A percentile compares a stretch with the other conserved stretches of the same genome.
Evolutionary conservation across 2,888 invertebrate species (phyloP).

Genomic region (Drosophila diplacantha): DNA sequence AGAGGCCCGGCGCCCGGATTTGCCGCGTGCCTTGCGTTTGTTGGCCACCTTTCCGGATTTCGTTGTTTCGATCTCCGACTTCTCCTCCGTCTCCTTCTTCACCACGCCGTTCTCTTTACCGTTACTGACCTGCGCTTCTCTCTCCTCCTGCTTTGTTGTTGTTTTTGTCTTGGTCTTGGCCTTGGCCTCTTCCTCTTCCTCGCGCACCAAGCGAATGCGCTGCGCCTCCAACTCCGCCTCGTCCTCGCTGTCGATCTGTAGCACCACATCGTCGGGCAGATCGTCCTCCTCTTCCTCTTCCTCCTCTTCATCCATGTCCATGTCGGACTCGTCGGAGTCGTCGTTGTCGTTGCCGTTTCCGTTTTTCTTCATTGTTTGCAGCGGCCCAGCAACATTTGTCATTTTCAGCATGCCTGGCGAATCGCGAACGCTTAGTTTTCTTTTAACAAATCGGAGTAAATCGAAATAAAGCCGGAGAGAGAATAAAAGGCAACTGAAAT

Average conservation of each 20-base stretch:
- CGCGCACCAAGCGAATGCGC: slow-evolving; percentile 67
- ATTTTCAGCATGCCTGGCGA: slow-evolving; percentile 59
- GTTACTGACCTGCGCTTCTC: slow-evolving; percentile 41
- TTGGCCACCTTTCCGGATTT: slow-evolving; percentile 11
- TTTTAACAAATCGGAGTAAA: slow-evolving; percentile 25
- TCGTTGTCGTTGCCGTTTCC: slow-evolving; percentile 48
- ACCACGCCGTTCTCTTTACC: slow-evolving; percentile 12
- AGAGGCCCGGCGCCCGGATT: slow-evolving; percentile 22
- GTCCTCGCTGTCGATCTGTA: slow-evolving; percentile 73
- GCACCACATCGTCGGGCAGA: slow-evolving; percentile 58
- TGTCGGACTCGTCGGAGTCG: slow-evolving; percentile 60
- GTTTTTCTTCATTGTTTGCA: slow-evolving; percentile 56
- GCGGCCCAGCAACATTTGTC: slow-evolving; percentile 55
- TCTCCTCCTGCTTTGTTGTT: slow-evolving; percentile 17
- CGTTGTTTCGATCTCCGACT: slow-evolving; percentile 8
- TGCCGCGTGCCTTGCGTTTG: slow-evolving; percentile 58
- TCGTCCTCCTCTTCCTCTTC: slow-evolving; percentile 58
- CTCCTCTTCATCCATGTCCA: slow-evolving; percentile 59
- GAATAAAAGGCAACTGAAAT: slow-evolving; percentile 17
- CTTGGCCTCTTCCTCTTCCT: slow-evolving; percentile 47
- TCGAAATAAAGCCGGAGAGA: slow-evolving; percentile 15
- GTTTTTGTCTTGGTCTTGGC: slow-evolving; percentile 45
- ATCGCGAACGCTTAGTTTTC: slow-evolving; percentile 34
- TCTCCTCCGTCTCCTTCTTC: slow-evolving; percentile 15
- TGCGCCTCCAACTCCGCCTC: slow-evolving; percentile 74